phyloP scores from a whole-genome alignment of 2,888 invertebrate species.

The Choristoneura rosaceana region DNA sequence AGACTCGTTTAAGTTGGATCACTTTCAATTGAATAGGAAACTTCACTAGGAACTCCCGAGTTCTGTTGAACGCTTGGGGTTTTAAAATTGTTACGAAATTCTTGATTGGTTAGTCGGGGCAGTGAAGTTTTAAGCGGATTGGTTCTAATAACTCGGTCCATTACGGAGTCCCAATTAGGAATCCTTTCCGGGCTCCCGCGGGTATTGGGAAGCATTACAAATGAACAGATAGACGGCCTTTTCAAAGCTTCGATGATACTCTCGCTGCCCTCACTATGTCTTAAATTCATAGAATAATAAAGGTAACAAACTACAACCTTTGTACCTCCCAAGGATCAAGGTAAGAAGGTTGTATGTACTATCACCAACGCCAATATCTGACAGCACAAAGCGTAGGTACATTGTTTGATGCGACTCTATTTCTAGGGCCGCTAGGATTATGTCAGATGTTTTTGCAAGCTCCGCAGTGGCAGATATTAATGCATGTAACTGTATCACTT shows the following conservation, averaged over 20 bases:
- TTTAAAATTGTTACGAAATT: constrained; percentile 41
- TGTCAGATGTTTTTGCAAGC: too few relatives aligned
- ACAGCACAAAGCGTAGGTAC: too few relatives aligned
- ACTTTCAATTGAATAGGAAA: constrained; percentile 42
- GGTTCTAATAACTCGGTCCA: constrained; percentile 40
- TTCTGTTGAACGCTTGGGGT: constrained; percentile 38
- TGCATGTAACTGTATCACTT: too few relatives aligned
- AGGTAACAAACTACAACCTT: too few relatives aligned
- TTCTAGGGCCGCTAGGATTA: too few relatives aligned
- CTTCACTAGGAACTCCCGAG: constrained; percentile 28
- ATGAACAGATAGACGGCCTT: constrained; percentile 15
- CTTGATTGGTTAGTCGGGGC: constrained; percentile 37
- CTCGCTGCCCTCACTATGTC: background rate
- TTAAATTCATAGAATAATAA: background rate
- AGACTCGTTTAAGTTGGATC: constrained; percentile 40
- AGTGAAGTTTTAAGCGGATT: constrained; percentile 41
- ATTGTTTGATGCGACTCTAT: too few relatives aligned
- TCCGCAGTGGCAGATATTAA: too few relatives aligned
- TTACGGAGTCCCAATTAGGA: constrained; percentile 39
- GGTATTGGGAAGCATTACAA: constrained; percentile 37
- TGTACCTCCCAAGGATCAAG: too few relatives aligned
- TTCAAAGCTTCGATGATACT: constrained; percentile 16
- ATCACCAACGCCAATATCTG: too few relatives aligned
- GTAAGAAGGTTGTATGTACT: too few relatives aligned
- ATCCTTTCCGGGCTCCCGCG: constrained; percentile 18